A percentile compares a stretch with the other conserved stretches of the same genome.
Evolutionary conservation across 2,888 invertebrate species (phyloP).

Genomic region (Eupithecia subumbrata): DNA sequence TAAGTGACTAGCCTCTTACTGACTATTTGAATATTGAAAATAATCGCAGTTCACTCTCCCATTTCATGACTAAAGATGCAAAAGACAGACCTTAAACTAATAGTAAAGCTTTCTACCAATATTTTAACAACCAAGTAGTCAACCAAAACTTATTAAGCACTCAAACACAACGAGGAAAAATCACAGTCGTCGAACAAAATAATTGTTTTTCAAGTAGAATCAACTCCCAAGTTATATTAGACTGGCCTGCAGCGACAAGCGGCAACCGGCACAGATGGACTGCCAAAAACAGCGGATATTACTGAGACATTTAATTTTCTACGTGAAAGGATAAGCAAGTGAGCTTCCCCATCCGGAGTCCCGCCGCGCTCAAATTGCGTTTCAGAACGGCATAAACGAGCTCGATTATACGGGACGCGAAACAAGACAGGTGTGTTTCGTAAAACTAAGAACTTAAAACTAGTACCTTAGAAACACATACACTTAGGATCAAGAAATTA

Average conservation of each 20-base stretch:
- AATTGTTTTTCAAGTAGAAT: constrained; percentile 6
- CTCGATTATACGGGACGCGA: constrained; percentile 5
- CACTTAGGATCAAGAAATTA: neutral
- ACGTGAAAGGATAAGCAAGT: constrained; percentile 82
- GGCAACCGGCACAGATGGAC: constrained; percentile 64
- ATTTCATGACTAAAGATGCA: neutral
- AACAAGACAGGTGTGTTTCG: neutral
- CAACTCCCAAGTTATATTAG: constrained; percentile 26
- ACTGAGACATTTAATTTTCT: constrained; percentile 83
- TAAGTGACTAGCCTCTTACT: too few species aligned
- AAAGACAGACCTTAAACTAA: too few species aligned
- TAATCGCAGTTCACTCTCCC: neutral
- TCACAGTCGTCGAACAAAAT: neutral
- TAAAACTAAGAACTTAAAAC: neutral
- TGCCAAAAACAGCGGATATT: constrained; percentile 81
- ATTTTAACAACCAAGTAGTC: neutral
- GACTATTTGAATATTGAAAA: too few species aligned
- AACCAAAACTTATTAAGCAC: neutral
- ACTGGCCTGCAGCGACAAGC: constrained; percentile 35
- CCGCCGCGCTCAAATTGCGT: constrained; percentile 70
- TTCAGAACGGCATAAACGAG: constrained; percentile 61
- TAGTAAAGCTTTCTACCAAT: too few species aligned
- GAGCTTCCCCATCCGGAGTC: constrained; percentile 71
- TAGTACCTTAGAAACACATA: neutral
- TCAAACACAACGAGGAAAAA: neutral